Evolutionary conservation across 2,113 vertebrate species (phyloP).

Genomic region (Nesogale talazaci): DNA sequence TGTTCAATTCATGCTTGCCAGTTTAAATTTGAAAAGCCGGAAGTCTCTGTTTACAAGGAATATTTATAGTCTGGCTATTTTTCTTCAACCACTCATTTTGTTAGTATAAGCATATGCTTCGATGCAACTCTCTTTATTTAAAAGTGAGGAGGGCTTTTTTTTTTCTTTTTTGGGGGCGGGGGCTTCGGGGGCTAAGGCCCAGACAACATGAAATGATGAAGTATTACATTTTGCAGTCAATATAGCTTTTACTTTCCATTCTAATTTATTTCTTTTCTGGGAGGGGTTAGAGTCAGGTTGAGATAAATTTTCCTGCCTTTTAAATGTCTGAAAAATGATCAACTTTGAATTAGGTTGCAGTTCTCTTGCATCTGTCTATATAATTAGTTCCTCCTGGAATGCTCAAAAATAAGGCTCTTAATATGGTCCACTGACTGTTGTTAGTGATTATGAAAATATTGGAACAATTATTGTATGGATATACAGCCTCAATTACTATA

Average conservation of each 20-base stretch:
- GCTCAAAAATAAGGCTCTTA: background rate
- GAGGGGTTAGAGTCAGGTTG: background rate
- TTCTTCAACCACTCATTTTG: background rate
- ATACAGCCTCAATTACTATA: background rate
- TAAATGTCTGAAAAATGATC: background rate
- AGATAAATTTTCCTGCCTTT: background rate
- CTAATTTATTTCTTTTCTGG: background rate
- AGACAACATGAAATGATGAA: background rate
- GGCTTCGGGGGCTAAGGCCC: background rate
- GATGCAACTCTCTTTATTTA: background rate
- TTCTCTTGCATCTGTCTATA: background rate
- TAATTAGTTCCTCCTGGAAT: background rate
- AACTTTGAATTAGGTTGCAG: background rate
- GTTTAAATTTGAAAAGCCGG: background rate
- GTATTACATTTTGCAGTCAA: background rate
- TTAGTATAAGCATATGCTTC: background rate
- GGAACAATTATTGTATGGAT: background rate
- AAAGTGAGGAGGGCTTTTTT: background rate
- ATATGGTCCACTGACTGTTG: background rate
- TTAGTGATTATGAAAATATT: background rate
- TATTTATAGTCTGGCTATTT: background rate
- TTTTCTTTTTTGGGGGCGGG: too few relatives aligned
- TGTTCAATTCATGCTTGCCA: background rate
- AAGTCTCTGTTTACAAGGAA: background rate
- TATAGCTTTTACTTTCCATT: background rate